Conservation (phyloP, 2,888 invertebrate species). For the Dicyrtoma fusca region DNA sequence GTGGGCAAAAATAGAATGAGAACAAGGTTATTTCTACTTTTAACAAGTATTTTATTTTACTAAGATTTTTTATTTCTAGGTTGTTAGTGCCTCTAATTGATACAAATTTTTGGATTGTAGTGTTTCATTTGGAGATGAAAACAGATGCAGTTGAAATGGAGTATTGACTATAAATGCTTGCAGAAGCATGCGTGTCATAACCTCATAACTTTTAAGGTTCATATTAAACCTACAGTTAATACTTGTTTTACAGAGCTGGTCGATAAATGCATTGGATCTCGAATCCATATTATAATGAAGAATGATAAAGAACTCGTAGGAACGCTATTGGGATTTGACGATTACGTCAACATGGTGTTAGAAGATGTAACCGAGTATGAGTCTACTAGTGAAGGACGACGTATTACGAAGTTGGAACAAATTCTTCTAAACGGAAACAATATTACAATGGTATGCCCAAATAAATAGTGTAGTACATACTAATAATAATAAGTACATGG, state of each 20-base stretch:
- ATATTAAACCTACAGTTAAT: not conserved
- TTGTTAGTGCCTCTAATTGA: too few relatives aligned
- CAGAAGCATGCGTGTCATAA: not conserved
- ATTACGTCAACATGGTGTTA: conserved; percentile 97
- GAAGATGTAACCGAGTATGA: conserved; percentile 99
- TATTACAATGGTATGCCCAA: conserved; percentile 84
- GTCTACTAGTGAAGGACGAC: conserved; percentile 92
- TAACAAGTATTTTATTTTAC: too few relatives aligned
- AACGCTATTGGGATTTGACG: conserved; percentile 94
- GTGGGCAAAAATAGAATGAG: too few relatives aligned
- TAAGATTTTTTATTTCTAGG: too few relatives aligned
- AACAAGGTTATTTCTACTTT: too few relatives aligned
- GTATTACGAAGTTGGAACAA: conserved; percentile 96
- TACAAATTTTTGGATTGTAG: too few relatives aligned
- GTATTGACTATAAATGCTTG: too few relatives aligned
- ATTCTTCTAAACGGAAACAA: conserved; percentile 98
- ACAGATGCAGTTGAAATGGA: too few relatives aligned
- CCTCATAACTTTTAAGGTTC: not conserved
- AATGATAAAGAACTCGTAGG: conserved; percentile 99
- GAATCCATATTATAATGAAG: conserved; percentile 99
- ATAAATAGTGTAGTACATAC: not conserved
- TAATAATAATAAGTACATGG: not conserved
- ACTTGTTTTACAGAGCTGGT: conserved; percentile 80
- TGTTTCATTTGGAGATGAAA: too few relatives aligned
- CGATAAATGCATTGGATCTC: conserved; percentile 98